A percentile compares a stretch with the other conserved stretches of the same genome.
Conservation (phyloP, 2,113 vertebrate genomes). For the Apteryx mantelli region DNA sequence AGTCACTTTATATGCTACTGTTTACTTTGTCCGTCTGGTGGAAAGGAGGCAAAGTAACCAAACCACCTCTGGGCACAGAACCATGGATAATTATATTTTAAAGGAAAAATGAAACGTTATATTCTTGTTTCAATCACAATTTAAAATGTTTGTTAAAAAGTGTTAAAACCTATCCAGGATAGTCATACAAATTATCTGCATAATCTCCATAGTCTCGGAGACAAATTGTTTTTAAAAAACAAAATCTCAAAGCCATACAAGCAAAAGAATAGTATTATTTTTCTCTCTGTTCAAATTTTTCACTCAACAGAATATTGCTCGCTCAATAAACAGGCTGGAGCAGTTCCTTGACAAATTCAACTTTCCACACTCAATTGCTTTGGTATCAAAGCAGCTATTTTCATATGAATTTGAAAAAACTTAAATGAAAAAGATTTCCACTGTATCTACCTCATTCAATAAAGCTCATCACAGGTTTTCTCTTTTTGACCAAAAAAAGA, state of each 20-base stretch:
- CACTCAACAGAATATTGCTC: not conserved
- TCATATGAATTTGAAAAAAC: not conserved
- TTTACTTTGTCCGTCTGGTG: constrained; percentile 55
- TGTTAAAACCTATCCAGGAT: constrained; percentile 37
- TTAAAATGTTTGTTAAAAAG: not conserved
- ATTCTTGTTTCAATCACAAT: not conserved
- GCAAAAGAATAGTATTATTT: not conserved
- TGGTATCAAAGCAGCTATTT: not conserved
- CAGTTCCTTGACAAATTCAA: not conserved
- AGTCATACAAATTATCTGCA: constrained; percentile 20
- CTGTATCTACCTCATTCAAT: constrained; percentile 13
- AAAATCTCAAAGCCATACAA: constrained; percentile 21
- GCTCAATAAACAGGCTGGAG: not conserved
- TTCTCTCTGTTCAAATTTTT: constrained; percentile 15
- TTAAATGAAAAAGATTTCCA: not conserved
- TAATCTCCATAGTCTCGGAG: not conserved
- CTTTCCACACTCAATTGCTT: not conserved
- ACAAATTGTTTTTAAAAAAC: not conserved
- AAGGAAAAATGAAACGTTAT: constrained; percentile 24
- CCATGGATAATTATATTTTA: not conserved
- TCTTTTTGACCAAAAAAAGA: not conserved
- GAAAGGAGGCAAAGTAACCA: constrained; percentile 54
- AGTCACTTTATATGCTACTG: constrained; percentile 22
- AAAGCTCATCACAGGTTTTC: not conserved
- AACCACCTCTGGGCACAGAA: constrained; percentile 34